These are phyloP conservation scores for Leucoraja erinaceus DNA, from an alignment of 2,113 vertebrate genomes.

Conservation along the genomic window DNA sequence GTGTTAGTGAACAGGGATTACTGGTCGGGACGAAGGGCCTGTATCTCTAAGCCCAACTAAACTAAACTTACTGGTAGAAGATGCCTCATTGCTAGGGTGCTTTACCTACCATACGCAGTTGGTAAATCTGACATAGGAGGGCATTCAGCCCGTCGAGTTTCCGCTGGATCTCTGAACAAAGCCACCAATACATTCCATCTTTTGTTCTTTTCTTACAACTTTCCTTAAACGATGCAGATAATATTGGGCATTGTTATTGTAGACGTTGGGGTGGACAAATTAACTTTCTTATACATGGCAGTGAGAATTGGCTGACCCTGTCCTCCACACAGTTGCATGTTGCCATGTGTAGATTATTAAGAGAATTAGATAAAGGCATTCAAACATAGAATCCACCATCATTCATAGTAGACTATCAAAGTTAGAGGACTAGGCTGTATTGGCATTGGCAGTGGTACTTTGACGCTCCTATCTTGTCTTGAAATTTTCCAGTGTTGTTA, in stretches of 20 bases:
- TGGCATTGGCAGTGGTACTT: neutral
- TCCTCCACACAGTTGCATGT: neutral
- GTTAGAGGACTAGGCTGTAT: neutral
- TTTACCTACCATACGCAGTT: no score
- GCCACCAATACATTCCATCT: no score
- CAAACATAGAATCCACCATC: neutral
- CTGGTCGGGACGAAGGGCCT: no score
- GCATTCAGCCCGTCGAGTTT: no score
- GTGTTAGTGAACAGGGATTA: no score
- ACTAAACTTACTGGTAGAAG: no score
- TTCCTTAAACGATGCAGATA: no score
- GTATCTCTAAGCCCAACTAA: no score
- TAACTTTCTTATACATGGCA: neutral
- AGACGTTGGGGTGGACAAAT: neutral
- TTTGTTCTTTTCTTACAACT: no score
- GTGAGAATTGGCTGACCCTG: neutral
- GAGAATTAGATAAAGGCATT: neutral
- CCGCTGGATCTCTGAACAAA: no score
- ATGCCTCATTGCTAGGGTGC: no score
- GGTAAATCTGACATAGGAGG: no score
- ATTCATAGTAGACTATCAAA: neutral
- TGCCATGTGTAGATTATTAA: neutral
- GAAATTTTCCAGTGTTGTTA: neutral
- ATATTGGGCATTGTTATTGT: neutral
- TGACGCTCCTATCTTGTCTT: neutral